Evolutionary conservation across 2,797 vertebrate species (phyloP), one percentile per base, ranked within the genome.

Genomic region (Aldrovandia affinis): DNA sequence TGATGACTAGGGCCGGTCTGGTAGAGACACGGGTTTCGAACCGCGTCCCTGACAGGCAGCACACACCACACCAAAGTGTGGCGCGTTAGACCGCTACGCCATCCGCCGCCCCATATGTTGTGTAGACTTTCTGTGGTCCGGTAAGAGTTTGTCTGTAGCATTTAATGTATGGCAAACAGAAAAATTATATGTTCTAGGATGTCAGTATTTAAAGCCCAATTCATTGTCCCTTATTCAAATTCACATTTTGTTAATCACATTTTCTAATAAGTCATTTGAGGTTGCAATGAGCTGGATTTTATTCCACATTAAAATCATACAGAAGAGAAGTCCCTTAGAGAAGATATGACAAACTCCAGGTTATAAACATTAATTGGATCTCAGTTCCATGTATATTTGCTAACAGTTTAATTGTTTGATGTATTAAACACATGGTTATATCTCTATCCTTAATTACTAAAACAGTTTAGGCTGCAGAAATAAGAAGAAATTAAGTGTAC

Each of bases 351-450:
- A 79, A 89, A 91, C 90, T 89, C 88, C 77, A 80, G 88, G 65
- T 81, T 78, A 63, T 86, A 82, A 55, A 68, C 86, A 54, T 88
- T 92, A 92, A 91, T 90, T 92, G 88, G 87, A 85, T 84, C 84
- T 83, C 88, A 79, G 90, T 83, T 92, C 88, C 81, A 82, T 59
- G 78, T 65, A 9, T 88, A 87, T 87, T 81, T 65, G 52, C 89
- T 88, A 78, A 63, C 75, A 84, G 70, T 79, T 75, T 15, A 89
- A 89, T 83, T 86, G 89, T 86, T 81, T 84, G 80, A 84, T 83
- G 33, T 73, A 81, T 44, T 83, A 70, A 86, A 52, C 33, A 52
- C 70, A 86, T 65, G 55, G 87, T 88, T 88, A 28, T 86, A 68
- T 65, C 81, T 28, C 25, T 65, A 9, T 44, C 22, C 25, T 22